A percentile compares a stretch with the other conserved stretches of the same genome.
Conservation (phyloP, 2,888 invertebrate species). For the Andrena chrysosceles region DNA sequence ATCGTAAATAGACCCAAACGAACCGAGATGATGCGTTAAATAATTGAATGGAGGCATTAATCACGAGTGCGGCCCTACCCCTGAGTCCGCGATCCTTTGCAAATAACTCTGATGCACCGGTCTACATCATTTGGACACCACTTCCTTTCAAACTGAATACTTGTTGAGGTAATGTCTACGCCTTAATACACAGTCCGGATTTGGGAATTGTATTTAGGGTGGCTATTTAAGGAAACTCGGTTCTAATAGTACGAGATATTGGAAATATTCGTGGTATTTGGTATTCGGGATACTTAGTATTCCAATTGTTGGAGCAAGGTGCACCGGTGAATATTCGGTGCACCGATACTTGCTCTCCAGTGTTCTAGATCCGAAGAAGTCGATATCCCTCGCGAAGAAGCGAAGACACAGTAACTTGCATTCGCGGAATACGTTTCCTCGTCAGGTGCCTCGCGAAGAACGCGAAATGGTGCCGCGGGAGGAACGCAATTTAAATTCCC, state of each 20-base stretch:
- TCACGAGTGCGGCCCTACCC: neutral
- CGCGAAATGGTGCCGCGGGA: constrained; percentile 34
- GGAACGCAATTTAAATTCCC: constrained; percentile 45
- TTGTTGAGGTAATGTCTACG: neutral
- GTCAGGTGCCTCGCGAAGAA: neutral
- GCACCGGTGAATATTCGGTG: too few relatives aligned
- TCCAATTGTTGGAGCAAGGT: too few relatives aligned
- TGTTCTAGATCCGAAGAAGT: too few relatives aligned
- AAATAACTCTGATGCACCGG: constrained; percentile 7
- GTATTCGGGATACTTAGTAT: constrained; percentile 1
- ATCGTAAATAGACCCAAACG: constrained; percentile 53
- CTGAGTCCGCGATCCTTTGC: neutral
- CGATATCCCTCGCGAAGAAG: neutral
- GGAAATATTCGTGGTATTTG: neutral
- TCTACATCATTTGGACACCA: too few relatives aligned
- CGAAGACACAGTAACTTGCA: neutral
- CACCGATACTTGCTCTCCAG: too few relatives aligned
- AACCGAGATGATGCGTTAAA: constrained; percentile 40
- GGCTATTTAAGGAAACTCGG: too few relatives aligned
- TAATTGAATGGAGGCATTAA: constrained; percentile 47
- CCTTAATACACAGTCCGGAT: neutral
- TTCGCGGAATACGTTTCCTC: neutral
- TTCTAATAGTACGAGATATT: neutral
- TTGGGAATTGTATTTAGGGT: neutral
- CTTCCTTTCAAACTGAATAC: too few relatives aligned